A percentile compares a stretch with the other conserved stretches of the same genome.
Evolutionary conservation across 1,140 invertebrate genomes (phyloP).

Genomic region (Drosophila trapezifrons): DNA sequence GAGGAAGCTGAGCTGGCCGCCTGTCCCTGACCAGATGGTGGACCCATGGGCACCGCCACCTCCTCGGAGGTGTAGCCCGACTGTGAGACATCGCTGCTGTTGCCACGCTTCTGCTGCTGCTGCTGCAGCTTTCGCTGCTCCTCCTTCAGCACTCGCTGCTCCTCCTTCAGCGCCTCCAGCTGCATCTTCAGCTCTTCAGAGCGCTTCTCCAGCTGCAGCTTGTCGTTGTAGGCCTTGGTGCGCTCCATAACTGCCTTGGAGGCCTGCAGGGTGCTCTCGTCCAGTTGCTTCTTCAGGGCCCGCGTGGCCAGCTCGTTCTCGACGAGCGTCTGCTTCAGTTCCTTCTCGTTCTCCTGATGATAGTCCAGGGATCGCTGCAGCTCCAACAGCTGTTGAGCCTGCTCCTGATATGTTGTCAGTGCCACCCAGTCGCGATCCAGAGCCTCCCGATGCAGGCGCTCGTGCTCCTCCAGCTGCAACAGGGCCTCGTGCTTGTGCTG

Average conservation of each 20-base stretch:
- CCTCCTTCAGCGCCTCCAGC: slow-evolving; percentile 40
- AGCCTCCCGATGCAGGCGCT: slow-evolving; percentile 53
- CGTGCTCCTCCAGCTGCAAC: slow-evolving; percentile 48
- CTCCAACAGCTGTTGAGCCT: slow-evolving; percentile 54
- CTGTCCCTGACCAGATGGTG: neutral
- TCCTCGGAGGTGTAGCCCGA: slow-evolving; percentile 83
- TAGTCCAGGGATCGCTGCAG: slow-evolving; percentile 70
- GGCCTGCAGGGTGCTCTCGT: slow-evolving; percentile 84
- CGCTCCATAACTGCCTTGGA: slow-evolving; percentile 87
- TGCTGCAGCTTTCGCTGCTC: slow-evolving; percentile 20
- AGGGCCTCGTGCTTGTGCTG: slow-evolving; percentile 62
- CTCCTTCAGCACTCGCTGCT: slow-evolving; percentile 30
- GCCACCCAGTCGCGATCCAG: slow-evolving; percentile 68
- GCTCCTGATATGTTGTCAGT: slow-evolving; percentile 53
- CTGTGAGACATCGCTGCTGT: slow-evolving; percentile 72
- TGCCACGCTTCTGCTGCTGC: slow-evolving; percentile 37
- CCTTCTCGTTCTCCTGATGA: slow-evolving; percentile 78
- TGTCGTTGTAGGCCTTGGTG: slow-evolving; percentile 87
- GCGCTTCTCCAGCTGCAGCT: slow-evolving; percentile 83
- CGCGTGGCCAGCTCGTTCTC: slow-evolving; percentile 71
- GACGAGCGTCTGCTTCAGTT: slow-evolving; percentile 73
- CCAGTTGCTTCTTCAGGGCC: slow-evolving; percentile 73
- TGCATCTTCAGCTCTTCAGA: slow-evolving; percentile 82
- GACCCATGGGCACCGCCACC: slow-evolving; percentile 45
- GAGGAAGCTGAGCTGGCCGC: slow-evolving; percentile 1